Evolutionary conservation across 2,888 invertebrate genomes (phyloP).

Genomic region (Polymixis flavicincta): DNA sequence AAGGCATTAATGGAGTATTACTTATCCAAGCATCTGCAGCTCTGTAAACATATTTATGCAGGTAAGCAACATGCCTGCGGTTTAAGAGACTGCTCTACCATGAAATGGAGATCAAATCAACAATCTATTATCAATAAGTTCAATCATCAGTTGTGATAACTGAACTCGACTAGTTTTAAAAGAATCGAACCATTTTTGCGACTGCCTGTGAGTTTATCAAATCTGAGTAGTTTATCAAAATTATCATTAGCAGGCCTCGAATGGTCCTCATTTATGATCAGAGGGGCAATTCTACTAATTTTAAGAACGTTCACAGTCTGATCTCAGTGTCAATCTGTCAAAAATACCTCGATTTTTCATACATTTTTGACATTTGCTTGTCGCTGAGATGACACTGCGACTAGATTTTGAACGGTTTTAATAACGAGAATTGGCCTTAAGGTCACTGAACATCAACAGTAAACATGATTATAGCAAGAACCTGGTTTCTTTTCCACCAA

Average conservation of each 20-base stretch:
- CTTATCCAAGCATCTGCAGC: background rate
- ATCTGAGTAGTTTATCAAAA: too few species aligned
- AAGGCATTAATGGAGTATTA: background rate
- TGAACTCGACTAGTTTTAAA: too few species aligned
- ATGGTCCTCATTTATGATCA: background rate
- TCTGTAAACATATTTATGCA: conserved; percentile 25
- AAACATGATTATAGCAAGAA: background rate
- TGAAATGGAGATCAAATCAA: background rate
- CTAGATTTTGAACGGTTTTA: too few species aligned
- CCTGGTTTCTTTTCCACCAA: background rate
- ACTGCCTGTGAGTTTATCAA: background rate
- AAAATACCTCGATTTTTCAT: too few species aligned
- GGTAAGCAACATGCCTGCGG: conserved; percentile 25
- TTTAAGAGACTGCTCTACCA: background rate
- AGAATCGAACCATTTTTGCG: background rate
- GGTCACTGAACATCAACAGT: background rate
- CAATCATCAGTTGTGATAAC: background rate
- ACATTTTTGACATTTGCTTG: too few species aligned
- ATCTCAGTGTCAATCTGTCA: too few species aligned
- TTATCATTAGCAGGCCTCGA: background rate
- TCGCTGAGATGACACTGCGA: too few species aligned
- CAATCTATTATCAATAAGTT: background rate
- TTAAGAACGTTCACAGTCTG: too few species aligned
- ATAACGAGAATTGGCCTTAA: too few species aligned
- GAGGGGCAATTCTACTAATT: too few species aligned